phyloP scores from a whole-genome alignment of 2,888 invertebrate species.

The Volucella inflata region DNA sequence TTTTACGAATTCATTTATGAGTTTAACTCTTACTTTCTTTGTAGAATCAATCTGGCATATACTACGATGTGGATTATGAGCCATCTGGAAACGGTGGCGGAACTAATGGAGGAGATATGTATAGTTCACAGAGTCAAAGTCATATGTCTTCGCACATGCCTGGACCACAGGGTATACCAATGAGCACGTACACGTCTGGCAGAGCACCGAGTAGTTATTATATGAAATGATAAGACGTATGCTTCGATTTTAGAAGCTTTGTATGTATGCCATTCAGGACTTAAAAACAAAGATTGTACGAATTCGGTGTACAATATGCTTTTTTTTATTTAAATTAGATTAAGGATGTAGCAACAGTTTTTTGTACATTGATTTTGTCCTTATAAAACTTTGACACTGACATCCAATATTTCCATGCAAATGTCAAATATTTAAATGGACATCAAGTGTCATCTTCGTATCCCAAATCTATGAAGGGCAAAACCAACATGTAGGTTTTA shows the following conservation, averaged over 20 bases:
- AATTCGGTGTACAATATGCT: not conserved
- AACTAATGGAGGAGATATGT: constrained; percentile 83
- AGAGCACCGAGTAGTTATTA: constrained; percentile 86
- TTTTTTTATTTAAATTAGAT: constrained; percentile 3
- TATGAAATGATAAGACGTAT: constrained; percentile 80
- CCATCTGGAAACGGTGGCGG: constrained; percentile 85
- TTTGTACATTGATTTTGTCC: not conserved
- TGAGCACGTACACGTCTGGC: constrained; percentile 93
- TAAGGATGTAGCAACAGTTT: not conserved
- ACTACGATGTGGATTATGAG: constrained; percentile 95
- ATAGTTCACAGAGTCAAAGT: constrained; percentile 83
- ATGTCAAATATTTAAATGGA: no score
- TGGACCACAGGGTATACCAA: constrained; percentile 88
- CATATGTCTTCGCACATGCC: constrained; percentile 86
- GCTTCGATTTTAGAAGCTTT: constrained; percentile 60
- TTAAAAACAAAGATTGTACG: constrained; percentile 21
- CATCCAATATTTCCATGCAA: no score
- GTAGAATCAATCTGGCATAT: constrained; percentile 95
- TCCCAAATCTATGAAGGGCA: not conserved
- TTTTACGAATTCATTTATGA: not conserved
- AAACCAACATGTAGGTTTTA: constrained; percentile 12
- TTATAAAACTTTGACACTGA: not conserved
- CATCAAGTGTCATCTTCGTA: not conserved
- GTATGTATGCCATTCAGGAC: constrained; percentile 69
- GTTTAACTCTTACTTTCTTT: constrained; percentile 28